phyloP scores from a whole-genome alignment of 1,140 invertebrate genomes.

The Drepana arcuata region DNA sequence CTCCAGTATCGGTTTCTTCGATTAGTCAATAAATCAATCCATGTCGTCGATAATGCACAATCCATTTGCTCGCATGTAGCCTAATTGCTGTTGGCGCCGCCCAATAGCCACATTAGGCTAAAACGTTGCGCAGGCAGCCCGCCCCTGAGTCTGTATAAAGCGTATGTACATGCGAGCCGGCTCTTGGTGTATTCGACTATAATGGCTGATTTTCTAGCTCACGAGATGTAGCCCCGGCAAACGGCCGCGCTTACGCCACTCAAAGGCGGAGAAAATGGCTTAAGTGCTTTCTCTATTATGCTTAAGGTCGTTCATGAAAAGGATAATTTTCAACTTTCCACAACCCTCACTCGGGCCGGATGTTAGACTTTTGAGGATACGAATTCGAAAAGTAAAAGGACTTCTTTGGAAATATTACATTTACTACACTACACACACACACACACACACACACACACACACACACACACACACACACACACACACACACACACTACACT shows the following conservation, averaged over 20 bases:
- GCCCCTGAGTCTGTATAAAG: conserved; percentile 10
- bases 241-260: conserved; percentile 67
- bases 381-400: too few relatives aligned
- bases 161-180: too few relatives aligned
- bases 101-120: conserved; percentile 61
- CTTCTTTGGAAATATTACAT: too few relatives aligned
- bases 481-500: too few relatives aligned
- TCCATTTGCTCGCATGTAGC: conserved; percentile 65
- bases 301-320: conserved; percentile 70
- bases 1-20: conserved; percentile 27
- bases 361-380: conserved; percentile 29
- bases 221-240: conserved; percentile 53
- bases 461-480: too few relatives aligned
- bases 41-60: conserved; percentile 64
- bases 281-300: conserved; percentile 72
- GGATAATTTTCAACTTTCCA: conserved; percentile 70
- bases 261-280: conserved; percentile 71
- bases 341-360: conserved; percentile 34
- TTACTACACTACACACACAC: too few relatives aligned
- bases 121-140: conserved; percentile 27
- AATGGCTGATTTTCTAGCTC: conserved; percentile 71
- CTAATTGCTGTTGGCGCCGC: conserved; percentile 67
- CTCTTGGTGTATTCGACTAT: conserved; percentile 49
- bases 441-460: too few relatives aligned
- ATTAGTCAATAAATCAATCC: conserved; percentile 63